Evolutionary conservation across 2,888 invertebrate genomes (phyloP).

Genomic region (Drosophila recens): DNA sequence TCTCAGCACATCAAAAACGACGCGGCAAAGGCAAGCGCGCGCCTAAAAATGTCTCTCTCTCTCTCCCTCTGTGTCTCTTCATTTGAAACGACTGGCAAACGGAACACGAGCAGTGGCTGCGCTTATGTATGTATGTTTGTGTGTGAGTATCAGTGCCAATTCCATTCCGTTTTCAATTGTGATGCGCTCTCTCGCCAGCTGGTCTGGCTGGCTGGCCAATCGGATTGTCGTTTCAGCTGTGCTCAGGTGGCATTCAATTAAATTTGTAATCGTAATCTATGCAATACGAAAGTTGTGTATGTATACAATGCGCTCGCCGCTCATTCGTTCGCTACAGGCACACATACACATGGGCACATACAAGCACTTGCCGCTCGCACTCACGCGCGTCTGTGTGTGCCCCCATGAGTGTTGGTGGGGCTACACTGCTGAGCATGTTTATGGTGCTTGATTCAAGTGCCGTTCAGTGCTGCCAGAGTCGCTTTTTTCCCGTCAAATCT

Average conservation of each 20-base stretch:
- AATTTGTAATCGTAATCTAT: constrained; percentile 77
- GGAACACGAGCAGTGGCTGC: constrained; percentile 32
- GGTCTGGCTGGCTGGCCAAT: constrained; percentile 69
- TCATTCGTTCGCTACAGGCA: constrained; percentile 63
- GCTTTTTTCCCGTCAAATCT: too few species aligned
- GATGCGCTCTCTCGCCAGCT: constrained; percentile 31
- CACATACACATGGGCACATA: constrained; percentile 4
- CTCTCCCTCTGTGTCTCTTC: constrained; percentile 6
- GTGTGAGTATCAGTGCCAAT: constrained; percentile 31
- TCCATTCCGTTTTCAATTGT: constrained; percentile 44
- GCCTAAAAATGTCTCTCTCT: constrained; percentile 3
- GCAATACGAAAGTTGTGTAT: constrained; percentile 57
- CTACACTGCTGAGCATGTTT: constrained; percentile 52
- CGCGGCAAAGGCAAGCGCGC: constrained; percentile 38
- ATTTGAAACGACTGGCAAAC: constrained; percentile 30
- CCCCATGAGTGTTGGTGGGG: constrained; percentile 8
- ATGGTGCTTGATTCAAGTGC: constrained; percentile 34
- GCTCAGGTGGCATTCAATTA: constrained; percentile 79
- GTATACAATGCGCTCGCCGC: constrained; percentile 58
- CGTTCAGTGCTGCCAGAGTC: too few species aligned
- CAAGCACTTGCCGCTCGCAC: constrained; percentile 31
- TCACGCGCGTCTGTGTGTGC: constrained; percentile 5
- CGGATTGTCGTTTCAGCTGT: constrained; percentile 66
- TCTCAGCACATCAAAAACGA: constrained; percentile 62
- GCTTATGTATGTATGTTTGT: constrained; percentile 11